Evolutionary conservation across 2,888 invertebrate genomes (phyloP), one percentile per base, ranked within the genome.

Genomic region (Pterostichus madidus): DNA sequence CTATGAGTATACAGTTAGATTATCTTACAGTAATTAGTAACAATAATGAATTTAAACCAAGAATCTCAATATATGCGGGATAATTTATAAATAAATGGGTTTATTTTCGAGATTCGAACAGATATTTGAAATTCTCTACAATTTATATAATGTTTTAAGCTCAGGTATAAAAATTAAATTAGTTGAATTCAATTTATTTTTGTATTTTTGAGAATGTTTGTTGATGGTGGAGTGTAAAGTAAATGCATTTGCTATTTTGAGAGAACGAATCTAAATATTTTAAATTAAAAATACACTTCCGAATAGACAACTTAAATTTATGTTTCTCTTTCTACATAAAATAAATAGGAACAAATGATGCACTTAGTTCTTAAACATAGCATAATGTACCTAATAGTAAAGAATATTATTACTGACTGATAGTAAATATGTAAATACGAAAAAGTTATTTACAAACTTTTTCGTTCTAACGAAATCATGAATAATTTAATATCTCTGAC

Each of bases 211-310:
- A 64, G 46, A 46, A 71, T 46, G 71, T 71, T 39, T 5, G 8
- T 17, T 46, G 17, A 15, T 7, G 5, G 13, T 46, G 17, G 0
- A 17, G 71, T 24, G 11, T 11, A 49, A n/a, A n/a, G 49, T 49
- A 49, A n/a, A 10, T 53, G 15, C 53, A 68, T 5, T 13, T 71
- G 71, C 44, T 71, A 71, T 71, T 71, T 71, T 71, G 46, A 46
- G 71, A 71, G 13, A n/a, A n/a, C 49, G n/a, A 5, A 49, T 49
- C 49, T 49, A 49, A 49, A 49, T 49, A 49, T 49, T 49, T 11
- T 8, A 49, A 49, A 39, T 1, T 49, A n/a, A 49, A 49, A 49
- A 49, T 49, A 49, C 49, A 1, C 10, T 49, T 49, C n/a, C 13
- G 49, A 49, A 49, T n/a, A 44, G 44, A 10, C 1, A 44, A 44